Evolutionary conservation across 1,140 invertebrate species (phyloP).

Genomic region (Diploscapter pachys): DNA sequence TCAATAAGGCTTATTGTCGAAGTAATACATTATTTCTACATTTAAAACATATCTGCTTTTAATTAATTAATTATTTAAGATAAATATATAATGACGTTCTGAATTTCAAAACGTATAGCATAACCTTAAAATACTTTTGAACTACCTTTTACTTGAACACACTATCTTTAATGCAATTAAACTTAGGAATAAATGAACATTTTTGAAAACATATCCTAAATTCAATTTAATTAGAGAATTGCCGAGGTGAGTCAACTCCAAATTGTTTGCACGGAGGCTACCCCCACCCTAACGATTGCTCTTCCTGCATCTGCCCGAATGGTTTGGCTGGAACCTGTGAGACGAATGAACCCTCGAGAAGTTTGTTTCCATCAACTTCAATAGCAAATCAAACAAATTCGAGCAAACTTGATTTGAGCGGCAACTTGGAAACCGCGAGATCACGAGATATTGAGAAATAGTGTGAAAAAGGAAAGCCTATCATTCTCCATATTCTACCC

Average conservation of each 20-base stretch:
- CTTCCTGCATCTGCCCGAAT: slow-evolving; percentile 52
- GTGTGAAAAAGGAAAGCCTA: background rate
- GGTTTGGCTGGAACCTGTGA: slow-evolving; percentile 56
- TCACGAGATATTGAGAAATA: background rate
- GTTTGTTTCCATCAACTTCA: slow-evolving; percentile 26
- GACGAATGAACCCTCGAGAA: slow-evolving; percentile 42
- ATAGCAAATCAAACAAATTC: slow-evolving; percentile 3
- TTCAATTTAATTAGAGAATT: too few species aligned
- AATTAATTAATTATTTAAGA: slow-evolving; percentile 38
- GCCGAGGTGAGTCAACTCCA: slow-evolving; percentile 23
- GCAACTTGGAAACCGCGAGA: background rate
- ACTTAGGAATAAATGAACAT: too few species aligned
- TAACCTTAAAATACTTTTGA: too few species aligned
- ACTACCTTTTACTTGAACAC: too few species aligned
- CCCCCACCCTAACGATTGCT: slow-evolving; percentile 51
- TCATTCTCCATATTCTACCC: background rate
- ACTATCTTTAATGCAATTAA: too few species aligned
- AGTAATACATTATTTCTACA: slow-evolving; percentile 35
- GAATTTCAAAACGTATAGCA: too few species aligned
- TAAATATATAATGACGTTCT: too few species aligned
- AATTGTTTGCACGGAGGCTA: slow-evolving; percentile 55
- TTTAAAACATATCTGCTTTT: slow-evolving; percentile 18
- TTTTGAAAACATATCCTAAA: too few species aligned
- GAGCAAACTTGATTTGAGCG: slow-evolving; percentile 5
- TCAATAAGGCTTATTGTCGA: slow-evolving; percentile 55